Evolutionary conservation across 2,888 invertebrate genomes (phyloP).

Genomic region (Trimorus sp.): DNA sequence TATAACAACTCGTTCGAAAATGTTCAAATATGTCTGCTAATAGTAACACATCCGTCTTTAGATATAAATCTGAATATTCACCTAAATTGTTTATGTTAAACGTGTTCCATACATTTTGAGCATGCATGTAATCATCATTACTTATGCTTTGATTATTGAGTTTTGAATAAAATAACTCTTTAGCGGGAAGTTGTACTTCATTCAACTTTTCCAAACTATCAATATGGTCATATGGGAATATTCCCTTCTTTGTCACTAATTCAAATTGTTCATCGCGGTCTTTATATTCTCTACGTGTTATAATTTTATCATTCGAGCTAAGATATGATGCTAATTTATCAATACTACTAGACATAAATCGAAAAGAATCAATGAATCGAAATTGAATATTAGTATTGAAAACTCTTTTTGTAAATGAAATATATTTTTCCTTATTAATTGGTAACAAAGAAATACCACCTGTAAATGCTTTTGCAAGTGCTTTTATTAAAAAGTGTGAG

Average conservation of each 20-base stretch:
- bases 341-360: slow-evolving; percentile 36
- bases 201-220: slow-evolving; percentile 17
- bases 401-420: slow-evolving; percentile 22
- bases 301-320: slow-evolving; percentile 3
- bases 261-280: slow-evolving; percentile 22
- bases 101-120: slow-evolving; percentile 15
- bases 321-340: slow-evolving; percentile 28
- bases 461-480: background rate
- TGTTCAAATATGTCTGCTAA: slow-evolving; percentile 20
- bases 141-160: slow-evolving; percentile 3
- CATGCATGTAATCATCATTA: slow-evolving; percentile 4
- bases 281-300: slow-evolving; percentile 18
- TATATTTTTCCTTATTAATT: slow-evolving; percentile 39
- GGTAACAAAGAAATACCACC: slow-evolving; percentile 40
- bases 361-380: slow-evolving; percentile 35
- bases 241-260: slow-evolving; percentile 31
- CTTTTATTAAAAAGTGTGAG: slow-evolving; percentile 26
- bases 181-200: slow-evolving; percentile 8
- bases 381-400: background rate
- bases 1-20: slow-evolving; percentile 4
- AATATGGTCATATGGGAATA: slow-evolving; percentile 31
- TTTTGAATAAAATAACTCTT: slow-evolving; percentile 18
- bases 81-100: background rate
- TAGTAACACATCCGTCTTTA: slow-evolving; percentile 7
- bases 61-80: slow-evolving; percentile 21